Evolutionary conservation across 2,113 vertebrate genomes (phyloP).

Genomic region (Sphyrna mokarran): DNA sequence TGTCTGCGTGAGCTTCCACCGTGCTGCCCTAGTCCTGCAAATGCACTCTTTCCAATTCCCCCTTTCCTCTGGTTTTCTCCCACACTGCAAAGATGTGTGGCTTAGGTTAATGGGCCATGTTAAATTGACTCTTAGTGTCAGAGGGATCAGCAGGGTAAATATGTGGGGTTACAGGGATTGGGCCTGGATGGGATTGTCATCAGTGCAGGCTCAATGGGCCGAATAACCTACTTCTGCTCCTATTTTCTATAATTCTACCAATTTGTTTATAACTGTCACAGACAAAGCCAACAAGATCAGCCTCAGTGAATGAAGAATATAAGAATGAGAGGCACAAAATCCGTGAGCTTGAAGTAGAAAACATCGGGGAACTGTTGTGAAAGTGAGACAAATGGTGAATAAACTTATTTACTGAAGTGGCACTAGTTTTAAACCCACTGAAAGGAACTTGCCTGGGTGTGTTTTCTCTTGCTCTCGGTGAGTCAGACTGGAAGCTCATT

Average conservation of each 20-base stretch:
- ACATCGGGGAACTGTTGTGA: not conserved
- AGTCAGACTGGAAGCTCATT: not conserved
- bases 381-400: not conserved
- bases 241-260: not conserved
- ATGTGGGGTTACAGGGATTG: too few species aligned
- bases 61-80: too few species aligned
- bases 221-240: not conserved
- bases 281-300: not conserved
- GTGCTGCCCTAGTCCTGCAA: too few species aligned
- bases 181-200: too few species aligned
- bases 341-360: not conserved
- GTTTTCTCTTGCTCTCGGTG: not conserved
- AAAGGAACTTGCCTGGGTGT: not conserved
- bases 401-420: not conserved
- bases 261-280: not conserved
- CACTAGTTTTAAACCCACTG: not conserved
- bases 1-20: too few species aligned
- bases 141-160: too few species aligned
- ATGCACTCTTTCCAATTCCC: too few species aligned
- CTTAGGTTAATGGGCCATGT: too few species aligned
- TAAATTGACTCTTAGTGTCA: too few species aligned
- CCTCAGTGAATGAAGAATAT: too few species aligned
- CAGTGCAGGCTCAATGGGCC: too few species aligned
- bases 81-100: too few species aligned
- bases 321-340: not conserved